These are phyloP conservation scores for Erpornis zantholeuca DNA, from an alignment of 2,113 vertebrate species.

Conservation along the genomic window DNA sequence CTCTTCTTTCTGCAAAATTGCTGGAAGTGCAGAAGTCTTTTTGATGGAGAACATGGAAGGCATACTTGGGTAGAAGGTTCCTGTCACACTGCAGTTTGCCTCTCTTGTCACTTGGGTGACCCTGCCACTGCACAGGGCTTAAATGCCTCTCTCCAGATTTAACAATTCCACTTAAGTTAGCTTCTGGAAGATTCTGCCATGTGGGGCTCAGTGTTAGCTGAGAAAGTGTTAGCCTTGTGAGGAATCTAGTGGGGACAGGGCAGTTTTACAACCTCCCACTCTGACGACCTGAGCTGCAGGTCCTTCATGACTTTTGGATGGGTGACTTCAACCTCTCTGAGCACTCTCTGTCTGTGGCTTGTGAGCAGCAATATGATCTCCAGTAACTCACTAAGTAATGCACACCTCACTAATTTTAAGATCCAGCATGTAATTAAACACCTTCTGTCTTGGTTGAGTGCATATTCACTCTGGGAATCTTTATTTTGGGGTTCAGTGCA, in stretches of 20 bases:
- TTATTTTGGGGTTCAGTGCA: background rate
- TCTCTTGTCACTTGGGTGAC: accelerated
- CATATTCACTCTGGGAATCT: background rate
- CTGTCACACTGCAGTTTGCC: accelerated
- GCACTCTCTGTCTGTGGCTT: background rate
- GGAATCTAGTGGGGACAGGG: accelerated
- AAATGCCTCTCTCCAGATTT: background rate
- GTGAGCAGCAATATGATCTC: background rate
- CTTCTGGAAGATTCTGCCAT: background rate
- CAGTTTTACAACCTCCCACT: background rate
- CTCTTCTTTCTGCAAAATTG: background rate
- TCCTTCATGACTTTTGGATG: background rate
- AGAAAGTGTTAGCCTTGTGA: background rate
- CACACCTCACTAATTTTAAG: background rate
- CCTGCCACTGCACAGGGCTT: background rate
- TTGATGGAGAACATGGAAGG: background rate
- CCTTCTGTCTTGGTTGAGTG: background rate
- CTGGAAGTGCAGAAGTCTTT: background rate
- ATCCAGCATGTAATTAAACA: conserved; percentile 8
- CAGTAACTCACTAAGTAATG: background rate
- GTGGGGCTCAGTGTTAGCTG: background rate
- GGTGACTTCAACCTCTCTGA: background rate
- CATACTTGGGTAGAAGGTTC: background rate
- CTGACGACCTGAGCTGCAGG: accelerated
- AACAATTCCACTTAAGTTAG: background rate